A percentile compares a stretch with the other conserved stretches of the same genome.
These are phyloP conservation scores for Drosophila seguyi DNA, from an alignment of 1,140 invertebrate genomes.

Conservation along the genomic window DNA sequence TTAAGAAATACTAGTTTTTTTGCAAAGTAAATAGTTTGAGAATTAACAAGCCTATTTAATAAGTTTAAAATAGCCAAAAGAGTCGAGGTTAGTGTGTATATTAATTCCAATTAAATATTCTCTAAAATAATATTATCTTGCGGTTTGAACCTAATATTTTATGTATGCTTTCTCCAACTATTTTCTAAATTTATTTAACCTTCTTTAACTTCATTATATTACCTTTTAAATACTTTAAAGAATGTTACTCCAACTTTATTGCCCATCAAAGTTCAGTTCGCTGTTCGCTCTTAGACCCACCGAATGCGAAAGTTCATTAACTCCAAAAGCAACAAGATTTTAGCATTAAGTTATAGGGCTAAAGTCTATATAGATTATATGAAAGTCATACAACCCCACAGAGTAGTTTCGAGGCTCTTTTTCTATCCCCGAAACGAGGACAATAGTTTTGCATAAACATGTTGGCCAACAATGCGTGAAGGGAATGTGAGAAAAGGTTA, in stretches of 20 bases:
- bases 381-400: slow-evolving; percentile 6
- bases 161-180: neutral
- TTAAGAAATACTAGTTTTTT: neutral
- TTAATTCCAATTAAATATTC: too few species aligned
- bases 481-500: slow-evolving; percentile 75
- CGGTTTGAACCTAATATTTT: neutral
- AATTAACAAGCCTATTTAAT: neutral
- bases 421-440: slow-evolving; percentile 33
- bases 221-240: neutral
- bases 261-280: neutral
- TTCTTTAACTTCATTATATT: neutral
- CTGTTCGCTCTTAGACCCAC: neutral
- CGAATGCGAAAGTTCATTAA: slow-evolving; percentile 9
- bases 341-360: slow-evolving; percentile 26
- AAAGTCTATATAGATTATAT: neutral
- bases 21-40: neutral
- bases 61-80: too few species aligned
- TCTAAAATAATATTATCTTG: too few species aligned
- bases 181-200: too few species aligned
- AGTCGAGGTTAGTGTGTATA: too few species aligned
- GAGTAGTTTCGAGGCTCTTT: slow-evolving; percentile 18
- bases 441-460: slow-evolving; percentile 76
- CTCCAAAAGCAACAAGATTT: slow-evolving; percentile 29
- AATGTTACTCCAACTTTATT: neutral
- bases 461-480: slow-evolving; percentile 51